A percentile compares a stretch with the other conserved stretches of the same genome.
phyloP scores from a whole-genome alignment of 2,888 invertebrate species.

The Pimpla rufipes region DNA sequence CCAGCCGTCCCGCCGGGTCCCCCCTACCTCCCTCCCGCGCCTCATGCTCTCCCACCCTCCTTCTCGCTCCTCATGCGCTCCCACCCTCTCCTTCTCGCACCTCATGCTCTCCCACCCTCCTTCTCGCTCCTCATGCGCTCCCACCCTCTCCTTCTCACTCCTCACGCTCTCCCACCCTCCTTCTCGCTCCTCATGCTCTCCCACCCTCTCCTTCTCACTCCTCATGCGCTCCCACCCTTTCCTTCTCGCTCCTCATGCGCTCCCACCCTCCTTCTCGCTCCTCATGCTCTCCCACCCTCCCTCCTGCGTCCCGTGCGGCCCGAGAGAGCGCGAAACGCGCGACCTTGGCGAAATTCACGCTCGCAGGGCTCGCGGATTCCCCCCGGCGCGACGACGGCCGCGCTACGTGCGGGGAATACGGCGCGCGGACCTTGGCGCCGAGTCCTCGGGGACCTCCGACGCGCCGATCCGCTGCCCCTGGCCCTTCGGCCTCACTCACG shows the following conservation, averaged over 20 bases:
- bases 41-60: neutral
- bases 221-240: neutral
- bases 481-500: slow-evolving; percentile 68
- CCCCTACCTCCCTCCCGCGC: neutral
- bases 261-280: too few relatives aligned
- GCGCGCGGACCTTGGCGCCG: slow-evolving; percentile 15
- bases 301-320: too few relatives aligned
- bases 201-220: neutral
- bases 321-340: too few relatives aligned
- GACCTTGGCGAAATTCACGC: slow-evolving; percentile 26
- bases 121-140: neutral
- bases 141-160: neutral
- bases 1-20: slow-evolving; percentile 3
- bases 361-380: slow-evolving; percentile 8
- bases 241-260: neutral
- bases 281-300: too few relatives aligned
- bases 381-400: neutral
- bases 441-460: slow-evolving; percentile 53
- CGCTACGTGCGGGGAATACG: slow-evolving; percentile 1
- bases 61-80: neutral
- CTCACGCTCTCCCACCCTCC: too few relatives aligned
- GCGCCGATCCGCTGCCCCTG: slow-evolving; percentile 43
- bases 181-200: too few relatives aligned
- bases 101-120: too few relatives aligned
- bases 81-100: neutral